Percentiles rank a stretch among this genome's conserved stretches.
Conservation (phyloP, 2,888 invertebrate genomes). For the Leptinotarsa juncta region DNA sequence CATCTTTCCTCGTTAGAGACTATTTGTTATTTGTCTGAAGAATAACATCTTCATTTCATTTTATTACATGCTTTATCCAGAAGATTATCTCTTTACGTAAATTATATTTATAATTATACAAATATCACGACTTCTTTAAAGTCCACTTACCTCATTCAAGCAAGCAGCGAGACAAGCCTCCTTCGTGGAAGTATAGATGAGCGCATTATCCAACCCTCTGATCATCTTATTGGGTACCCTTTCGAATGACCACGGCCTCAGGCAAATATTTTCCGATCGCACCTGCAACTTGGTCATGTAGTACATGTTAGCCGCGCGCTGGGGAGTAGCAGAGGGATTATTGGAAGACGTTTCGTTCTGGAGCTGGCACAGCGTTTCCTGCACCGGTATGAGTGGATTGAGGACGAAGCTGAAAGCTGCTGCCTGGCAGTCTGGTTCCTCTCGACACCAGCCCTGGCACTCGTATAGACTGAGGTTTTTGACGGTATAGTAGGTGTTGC, state of each 20-base stretch:
- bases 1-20: too few relatives aligned
- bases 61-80: too few relatives aligned
- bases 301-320: conserved; percentile 89
- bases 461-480: conserved; percentile 92
- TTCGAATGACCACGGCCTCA: conserved; percentile 93
- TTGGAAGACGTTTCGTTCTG: conserved; percentile 93
- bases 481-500: conserved; percentile 91
- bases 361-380: conserved; percentile 64
- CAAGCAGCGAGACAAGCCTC: conserved; percentile 94
- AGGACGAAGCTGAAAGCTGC: conserved; percentile 94
- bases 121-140: too few relatives aligned
- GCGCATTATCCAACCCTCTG: conserved; percentile 88
- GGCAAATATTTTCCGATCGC: conserved; percentile 90
- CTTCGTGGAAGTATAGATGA: conserved; percentile 93
- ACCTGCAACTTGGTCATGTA: conserved; percentile 95
- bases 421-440: conserved; percentile 91
- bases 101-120: too few relatives aligned
- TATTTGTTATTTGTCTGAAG: too few relatives aligned
- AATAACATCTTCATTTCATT: too few relatives aligned
- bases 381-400: conserved; percentile 91
- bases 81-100: too few relatives aligned
- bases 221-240: conserved; percentile 93
- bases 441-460: conserved; percentile 95
- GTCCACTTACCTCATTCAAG: conserved; percentile 80
- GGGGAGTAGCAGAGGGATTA: conserved; percentile 87